Evolutionary conservation across 1,140 invertebrate species (phyloP).

Genomic region (Drosophila takahashii): DNA sequence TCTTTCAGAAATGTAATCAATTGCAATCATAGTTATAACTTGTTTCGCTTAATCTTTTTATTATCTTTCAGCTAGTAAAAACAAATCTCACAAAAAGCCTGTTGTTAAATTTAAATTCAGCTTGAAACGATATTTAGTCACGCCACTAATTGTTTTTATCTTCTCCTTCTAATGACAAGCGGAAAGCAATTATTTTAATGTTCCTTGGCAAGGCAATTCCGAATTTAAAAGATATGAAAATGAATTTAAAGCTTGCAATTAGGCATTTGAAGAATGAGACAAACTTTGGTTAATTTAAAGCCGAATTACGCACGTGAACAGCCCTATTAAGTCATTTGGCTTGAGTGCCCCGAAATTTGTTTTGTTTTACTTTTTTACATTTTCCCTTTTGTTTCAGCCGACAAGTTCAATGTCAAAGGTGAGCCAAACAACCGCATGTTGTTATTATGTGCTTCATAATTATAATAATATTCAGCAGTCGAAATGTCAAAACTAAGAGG

Average conservation of each 20-base stretch:
- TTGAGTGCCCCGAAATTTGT: constrained; percentile 14
- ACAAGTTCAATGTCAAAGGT: constrained; percentile 82
- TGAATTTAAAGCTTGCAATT: constrained; percentile 42
- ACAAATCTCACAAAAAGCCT: too few species aligned
- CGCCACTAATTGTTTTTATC: constrained; percentile 6
- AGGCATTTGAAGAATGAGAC: constrained; percentile 12
- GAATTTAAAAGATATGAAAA: constrained; percentile 11
- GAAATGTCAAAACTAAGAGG: constrained; percentile 34
- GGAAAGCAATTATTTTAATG: constrained; percentile 43
- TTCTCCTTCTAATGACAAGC: constrained; percentile 37
- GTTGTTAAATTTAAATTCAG: constrained; percentile 7
- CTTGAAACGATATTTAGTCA: constrained; percentile 10
- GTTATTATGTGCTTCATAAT: constrained; percentile 1
- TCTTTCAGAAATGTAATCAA: too few species aligned
- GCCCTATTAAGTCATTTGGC: constrained; percentile 24
- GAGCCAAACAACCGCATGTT: constrained; percentile 31
- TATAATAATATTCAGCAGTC: constrained; percentile 28
- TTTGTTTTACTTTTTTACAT: constrained; percentile 27
- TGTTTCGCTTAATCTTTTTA: not conserved
- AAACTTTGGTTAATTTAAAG: constrained; percentile 20
- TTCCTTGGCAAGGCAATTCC: constrained; percentile 10
- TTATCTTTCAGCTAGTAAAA: constrained; percentile 1
- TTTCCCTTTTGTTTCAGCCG: constrained; percentile 33
- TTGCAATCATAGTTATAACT: not conserved
- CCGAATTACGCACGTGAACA: constrained; percentile 24